Base-by-base conservation (phyloP, 2,113 vertebrate genomes). In the Phaethornis superciliosus region DNA sequence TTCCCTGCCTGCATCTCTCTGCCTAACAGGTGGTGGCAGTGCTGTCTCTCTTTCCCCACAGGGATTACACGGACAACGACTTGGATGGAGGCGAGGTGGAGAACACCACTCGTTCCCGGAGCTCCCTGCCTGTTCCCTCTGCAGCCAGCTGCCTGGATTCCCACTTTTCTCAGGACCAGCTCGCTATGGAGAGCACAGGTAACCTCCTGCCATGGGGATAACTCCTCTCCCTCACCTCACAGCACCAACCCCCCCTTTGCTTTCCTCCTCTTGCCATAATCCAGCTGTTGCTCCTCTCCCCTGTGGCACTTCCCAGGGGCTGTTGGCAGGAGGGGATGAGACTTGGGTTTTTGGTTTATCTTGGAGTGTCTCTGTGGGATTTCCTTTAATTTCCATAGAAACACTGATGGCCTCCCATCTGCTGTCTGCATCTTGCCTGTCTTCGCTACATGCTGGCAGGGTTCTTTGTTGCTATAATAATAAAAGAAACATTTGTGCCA, bases 31-130 rank as follows among this genome's bases (percentile, higher is more conserved):
- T n/a, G 59, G 56, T 97, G 89, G 91, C 27, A 65, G 37, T 2
- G 9, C 62, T 62, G 3, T 70, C 59, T 88, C 5, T 93, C 58
- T 93, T 21, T 69, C 49, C 62, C 24, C 47, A 15, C 90, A 99
- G 99, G 96, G 99, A 99, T 65, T 98, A 98, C 51, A 74, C 92
- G 0, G 99, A 99, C 62, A 99, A 98, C 44, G 98, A 99, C 32
- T 96, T 98, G 88, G 98, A 99, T 5, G 94, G 96, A 5, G 97
- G 94, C 1, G 99, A 99, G 74, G 96, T 97, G 7, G 98, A 99
- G 8, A 98, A 95, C 55, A 71, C 96, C 6, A 93, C 94, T 89
- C 98, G 94, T n/a, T 91, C 97, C 3, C 97, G 95, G 20, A 94
- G 94, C 84, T 97, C 97, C 27, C 97, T 98, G 3, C 96, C 97